Evolutionary conservation across 2,113 vertebrate species (phyloP).

Genomic region (Gracilinanus agilis): DNA sequence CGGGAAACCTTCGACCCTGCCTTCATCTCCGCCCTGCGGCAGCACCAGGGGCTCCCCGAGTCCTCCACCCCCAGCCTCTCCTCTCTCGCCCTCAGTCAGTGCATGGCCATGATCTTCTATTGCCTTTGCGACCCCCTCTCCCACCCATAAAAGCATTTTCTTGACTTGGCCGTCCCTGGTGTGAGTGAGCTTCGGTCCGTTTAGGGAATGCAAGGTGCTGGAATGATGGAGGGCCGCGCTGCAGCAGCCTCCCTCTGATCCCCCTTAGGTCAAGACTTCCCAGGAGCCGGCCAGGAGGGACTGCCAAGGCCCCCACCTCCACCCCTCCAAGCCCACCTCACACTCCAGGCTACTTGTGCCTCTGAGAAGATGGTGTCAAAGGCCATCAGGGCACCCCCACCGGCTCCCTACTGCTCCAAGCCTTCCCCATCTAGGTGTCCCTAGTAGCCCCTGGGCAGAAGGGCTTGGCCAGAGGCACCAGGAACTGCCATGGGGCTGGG

Average conservation of each 20-base stretch:
- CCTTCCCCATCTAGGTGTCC: no score
- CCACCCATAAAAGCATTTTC: constrained; percentile 52
- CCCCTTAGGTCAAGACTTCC: not conserved
- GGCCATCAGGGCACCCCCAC: not conserved
- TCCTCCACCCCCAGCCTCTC: not conserved
- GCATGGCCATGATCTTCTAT: not conserved
- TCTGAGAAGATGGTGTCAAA: no score
- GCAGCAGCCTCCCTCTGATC: not conserved
- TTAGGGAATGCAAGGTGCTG: constrained; percentile 20
- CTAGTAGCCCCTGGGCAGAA: no score
- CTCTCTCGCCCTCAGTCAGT: not conserved
- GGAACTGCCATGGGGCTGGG: no score
- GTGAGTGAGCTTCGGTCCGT: not conserved
- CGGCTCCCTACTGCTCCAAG: no score
- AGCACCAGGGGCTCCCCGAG: constrained; percentile 15
- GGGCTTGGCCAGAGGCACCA: no score
- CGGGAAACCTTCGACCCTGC: constrained; percentile 70
- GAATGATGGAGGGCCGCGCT: no score
- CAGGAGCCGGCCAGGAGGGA: not conserved
- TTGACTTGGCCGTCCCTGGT: not conserved
- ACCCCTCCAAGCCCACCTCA: not conserved
- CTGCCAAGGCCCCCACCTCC: not conserved
- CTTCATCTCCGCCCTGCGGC: constrained; percentile 48
- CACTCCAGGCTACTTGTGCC: no score
- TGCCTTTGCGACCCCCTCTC: accelerated